Conservation (phyloP, 2,113 vertebrate genomes). For the Oophaga pumilio region DNA sequence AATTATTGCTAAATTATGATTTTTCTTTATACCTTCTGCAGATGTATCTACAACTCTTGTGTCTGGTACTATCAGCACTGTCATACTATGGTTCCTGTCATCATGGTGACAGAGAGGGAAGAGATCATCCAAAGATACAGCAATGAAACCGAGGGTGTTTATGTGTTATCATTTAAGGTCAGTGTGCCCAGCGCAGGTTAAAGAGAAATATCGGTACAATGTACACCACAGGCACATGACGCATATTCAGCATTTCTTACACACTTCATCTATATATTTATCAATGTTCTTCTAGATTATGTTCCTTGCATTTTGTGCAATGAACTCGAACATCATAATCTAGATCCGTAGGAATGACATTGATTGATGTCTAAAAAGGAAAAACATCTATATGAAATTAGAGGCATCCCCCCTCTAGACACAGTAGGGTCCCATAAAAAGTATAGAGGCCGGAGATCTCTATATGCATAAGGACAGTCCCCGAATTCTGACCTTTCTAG, state of each 20-base stretch:
- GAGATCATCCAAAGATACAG: conserved; percentile 77
- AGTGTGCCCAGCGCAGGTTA: conserved; percentile 4
- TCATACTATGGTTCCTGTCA: conserved; percentile 80
- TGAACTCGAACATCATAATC: too few relatives aligned
- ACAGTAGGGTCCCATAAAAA: background rate
- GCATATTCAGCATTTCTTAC: too few relatives aligned
- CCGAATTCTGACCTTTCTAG: background rate
- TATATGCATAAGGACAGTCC: background rate
- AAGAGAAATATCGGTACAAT: background rate
- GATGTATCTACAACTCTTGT: conserved; percentile 90
- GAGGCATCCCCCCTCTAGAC: too few relatives aligned
- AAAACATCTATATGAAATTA: too few relatives aligned
- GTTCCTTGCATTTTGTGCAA: too few relatives aligned
- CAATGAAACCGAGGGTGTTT: conserved; percentile 86
- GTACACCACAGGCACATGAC: background rate
- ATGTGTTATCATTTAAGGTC: conserved; percentile 91
- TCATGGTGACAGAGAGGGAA: conserved; percentile 92
- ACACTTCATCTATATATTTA: too few relatives aligned
- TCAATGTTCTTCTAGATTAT: too few relatives aligned
- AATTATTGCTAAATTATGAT: background rate
- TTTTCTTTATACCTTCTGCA: conserved; percentile 62
- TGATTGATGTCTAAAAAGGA: too few relatives aligned
- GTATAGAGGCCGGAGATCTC: background rate
- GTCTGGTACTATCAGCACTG: conserved; percentile 95
- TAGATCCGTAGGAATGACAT: too few relatives aligned